These are phyloP conservation scores for Dioctria rufipes DNA, from an alignment of 2,888 invertebrate species.

Conservation along the genomic window DNA sequence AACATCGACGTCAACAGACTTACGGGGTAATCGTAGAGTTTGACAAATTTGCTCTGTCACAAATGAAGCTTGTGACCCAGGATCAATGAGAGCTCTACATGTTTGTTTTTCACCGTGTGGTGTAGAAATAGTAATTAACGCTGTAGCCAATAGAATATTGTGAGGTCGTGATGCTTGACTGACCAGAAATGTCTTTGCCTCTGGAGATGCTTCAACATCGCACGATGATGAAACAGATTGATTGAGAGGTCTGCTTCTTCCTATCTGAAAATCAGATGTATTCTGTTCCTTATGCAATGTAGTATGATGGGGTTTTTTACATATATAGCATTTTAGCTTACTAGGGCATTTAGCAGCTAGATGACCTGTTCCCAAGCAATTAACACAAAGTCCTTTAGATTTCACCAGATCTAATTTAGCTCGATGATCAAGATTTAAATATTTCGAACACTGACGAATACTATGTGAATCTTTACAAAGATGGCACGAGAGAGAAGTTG, in stretches of 20 bases:
- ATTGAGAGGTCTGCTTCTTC: too few relatives aligned
- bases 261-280: too few relatives aligned
- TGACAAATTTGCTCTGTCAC: too few relatives aligned
- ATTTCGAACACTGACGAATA: neutral
- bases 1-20: neutral
- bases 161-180: neutral
- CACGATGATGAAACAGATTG: too few relatives aligned
- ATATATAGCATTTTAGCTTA: neutral
- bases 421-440: neutral
- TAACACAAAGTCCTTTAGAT: neutral
- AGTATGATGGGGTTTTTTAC: neutral
- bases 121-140: neutral
- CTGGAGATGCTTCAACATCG: neutral
- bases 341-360: neutral
- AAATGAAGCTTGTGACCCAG: too few relatives aligned
- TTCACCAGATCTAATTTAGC: neutral
- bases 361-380: neutral
- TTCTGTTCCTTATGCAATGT: neutral
- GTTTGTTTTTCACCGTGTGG: neutral
- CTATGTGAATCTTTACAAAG: neutral
- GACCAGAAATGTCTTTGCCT: neutral
- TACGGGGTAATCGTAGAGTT: neutral
- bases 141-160: neutral
- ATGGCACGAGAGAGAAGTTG: neutral
- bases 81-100: neutral